Conservation (phyloP, 2,113 vertebrate species). For the Geococcyx californianus region DNA sequence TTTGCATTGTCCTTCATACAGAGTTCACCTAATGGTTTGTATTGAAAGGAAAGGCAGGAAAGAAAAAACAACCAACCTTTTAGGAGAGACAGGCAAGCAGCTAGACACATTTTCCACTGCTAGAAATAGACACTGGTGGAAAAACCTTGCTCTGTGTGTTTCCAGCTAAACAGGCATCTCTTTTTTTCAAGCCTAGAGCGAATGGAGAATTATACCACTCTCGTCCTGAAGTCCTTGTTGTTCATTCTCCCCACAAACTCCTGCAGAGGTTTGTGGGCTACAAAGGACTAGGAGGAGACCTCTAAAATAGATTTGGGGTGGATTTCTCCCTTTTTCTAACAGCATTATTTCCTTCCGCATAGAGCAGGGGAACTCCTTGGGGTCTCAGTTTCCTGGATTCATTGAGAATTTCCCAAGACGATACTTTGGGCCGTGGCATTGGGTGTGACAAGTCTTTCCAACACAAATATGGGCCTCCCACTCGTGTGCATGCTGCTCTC, state of each 20-base stretch:
- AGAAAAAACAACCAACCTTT: neutral
- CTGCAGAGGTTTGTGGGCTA: neutral
- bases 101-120: neutral
- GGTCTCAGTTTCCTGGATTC: neutral
- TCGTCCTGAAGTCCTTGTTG: neutral
- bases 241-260: neutral
- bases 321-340: neutral
- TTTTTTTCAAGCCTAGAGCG: neutral
- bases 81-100: neutral
- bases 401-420: neutral
- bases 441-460: neutral
- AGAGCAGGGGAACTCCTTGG: neutral
- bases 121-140: neutral
- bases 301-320: neutral
- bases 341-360: neutral
- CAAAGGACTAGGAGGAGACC: neutral
- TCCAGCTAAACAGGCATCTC: neutral
- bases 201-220: neutral
- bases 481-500: neutral
- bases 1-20: neutral
- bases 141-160: neutral
- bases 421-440: neutral
- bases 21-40: neutral
- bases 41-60: neutral
- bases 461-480: neutral